Conservation (phyloP, 2,797 vertebrate genomes). For the Pachyuromys duprasi region DNA sequence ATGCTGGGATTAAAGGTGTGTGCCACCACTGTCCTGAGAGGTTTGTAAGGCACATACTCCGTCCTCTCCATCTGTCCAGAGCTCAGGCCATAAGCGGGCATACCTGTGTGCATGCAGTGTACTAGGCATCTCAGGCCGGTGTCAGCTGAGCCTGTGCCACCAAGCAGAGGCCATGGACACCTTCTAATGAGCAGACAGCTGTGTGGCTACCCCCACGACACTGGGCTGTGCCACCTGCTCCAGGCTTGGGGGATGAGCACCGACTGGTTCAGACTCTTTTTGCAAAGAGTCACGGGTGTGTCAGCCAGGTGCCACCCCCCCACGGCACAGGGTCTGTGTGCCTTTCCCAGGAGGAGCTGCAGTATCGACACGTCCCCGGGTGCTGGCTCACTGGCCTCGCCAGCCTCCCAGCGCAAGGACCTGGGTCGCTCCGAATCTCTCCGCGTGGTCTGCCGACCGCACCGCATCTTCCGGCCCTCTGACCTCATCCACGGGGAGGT, state of each 20-base stretch:
- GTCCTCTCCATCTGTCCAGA: background rate
- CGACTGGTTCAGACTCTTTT: background rate
- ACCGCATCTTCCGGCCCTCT: slow-evolving; percentile 97
- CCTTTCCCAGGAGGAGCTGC: slow-evolving; percentile 91
- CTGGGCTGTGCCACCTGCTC: background rate
- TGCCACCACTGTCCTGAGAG: background rate
- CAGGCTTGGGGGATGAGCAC: too few relatives aligned
- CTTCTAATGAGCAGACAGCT: background rate
- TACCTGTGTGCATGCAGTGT: too few relatives aligned
- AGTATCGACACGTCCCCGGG: slow-evolving; percentile 96
- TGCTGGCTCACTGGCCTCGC: slow-evolving; percentile 91
- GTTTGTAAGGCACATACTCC: rapidly evolving
- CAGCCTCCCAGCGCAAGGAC: slow-evolving; percentile 93
- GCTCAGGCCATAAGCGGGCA: background rate
- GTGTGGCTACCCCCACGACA: background rate
- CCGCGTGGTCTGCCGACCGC: slow-evolving; percentile 91
- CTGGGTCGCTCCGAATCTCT: slow-evolving; percentile 96
- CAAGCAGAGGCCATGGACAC: background rate
- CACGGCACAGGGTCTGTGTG: background rate
- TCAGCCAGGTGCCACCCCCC: background rate
- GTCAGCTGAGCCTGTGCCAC: background rate
- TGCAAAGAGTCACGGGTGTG: background rate
- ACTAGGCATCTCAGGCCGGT: background rate
- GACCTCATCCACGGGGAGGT: slow-evolving; percentile 98
- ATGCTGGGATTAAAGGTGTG: too few relatives aligned